These are phyloP conservation scores for Rhorus exstirpatorius DNA, from an alignment of 2,888 invertebrate genomes.

Conservation along the genomic window DNA sequence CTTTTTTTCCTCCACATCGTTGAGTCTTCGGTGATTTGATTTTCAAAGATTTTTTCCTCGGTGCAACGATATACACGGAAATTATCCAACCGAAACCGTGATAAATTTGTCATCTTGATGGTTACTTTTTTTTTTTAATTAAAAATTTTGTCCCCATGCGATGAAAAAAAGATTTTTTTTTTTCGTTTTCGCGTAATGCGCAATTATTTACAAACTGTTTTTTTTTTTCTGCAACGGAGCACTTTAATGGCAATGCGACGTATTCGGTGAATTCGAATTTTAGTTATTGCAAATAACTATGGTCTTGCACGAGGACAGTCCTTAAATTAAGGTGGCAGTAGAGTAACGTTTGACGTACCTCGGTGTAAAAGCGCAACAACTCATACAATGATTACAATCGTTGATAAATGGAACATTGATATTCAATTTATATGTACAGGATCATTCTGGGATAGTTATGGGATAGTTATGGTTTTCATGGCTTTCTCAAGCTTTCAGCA, in stretches of 20 bases:
- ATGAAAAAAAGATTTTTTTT: conserved; percentile 16
- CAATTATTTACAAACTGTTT: conserved; percentile 8
- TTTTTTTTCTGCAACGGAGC: not conserved
- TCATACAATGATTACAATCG: conserved; percentile 12
- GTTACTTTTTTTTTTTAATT: conserved; percentile 11
- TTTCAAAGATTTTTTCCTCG: no score
- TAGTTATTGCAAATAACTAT: conserved; percentile 70
- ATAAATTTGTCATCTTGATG: not conserved
- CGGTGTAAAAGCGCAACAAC: conserved; percentile 67
- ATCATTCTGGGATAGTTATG: not conserved
- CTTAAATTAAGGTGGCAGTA: conserved; percentile 81
- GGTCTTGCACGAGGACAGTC: conserved; percentile 51
- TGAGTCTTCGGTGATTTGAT: conserved; percentile 28
- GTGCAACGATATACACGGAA: not conserved
- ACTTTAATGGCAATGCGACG: conserved; percentile 27
- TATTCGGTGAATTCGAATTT: conserved; percentile 60
- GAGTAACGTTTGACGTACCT: conserved; percentile 74
- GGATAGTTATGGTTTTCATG: no score
- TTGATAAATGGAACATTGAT: not conserved
- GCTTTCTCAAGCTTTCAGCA: conserved; percentile 43
- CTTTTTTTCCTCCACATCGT: conserved; percentile 27
- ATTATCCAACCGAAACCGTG: not conserved
- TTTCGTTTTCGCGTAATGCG: conserved; percentile 7
- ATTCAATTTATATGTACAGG: not conserved
- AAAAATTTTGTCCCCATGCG: not conserved